Conservation (phyloP, 2,888 invertebrate species). For the Orchestes rusci region DNA sequence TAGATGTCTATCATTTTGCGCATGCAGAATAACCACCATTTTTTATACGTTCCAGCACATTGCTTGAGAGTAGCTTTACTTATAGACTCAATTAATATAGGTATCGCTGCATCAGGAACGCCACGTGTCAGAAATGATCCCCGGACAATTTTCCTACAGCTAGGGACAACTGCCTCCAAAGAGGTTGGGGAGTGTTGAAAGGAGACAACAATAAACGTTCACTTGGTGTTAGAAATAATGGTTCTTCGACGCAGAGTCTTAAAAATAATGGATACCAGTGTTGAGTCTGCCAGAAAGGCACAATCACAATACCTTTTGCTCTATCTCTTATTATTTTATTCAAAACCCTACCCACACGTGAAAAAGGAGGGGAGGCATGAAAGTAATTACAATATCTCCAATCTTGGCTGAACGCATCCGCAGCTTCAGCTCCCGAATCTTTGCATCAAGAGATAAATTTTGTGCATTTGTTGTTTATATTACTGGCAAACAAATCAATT, state of each 20-base stretch:
- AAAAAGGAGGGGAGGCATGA: neutral
- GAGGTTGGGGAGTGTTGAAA: conserved; percentile 7
- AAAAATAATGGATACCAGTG: conserved; percentile 1
- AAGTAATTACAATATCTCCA: neutral
- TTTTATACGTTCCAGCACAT: neutral
- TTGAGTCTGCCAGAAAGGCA: neutral
- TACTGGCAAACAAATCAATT: neutral
- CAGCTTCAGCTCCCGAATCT: neutral
- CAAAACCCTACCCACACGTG: neutral
- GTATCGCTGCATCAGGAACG: neutral
- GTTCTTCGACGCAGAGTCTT: neutral
- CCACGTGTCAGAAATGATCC: neutral
- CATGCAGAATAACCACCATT: neutral
- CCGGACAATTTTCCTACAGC: conserved; percentile 3
- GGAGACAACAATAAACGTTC: conserved; percentile 7
- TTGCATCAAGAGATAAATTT: neutral
- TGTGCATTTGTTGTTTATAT: neutral
- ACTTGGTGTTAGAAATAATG: neutral
- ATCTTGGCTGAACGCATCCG: neutral
- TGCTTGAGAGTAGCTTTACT: neutral
- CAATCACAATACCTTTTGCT: neutral
- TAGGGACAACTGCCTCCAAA: conserved; percentile 8
- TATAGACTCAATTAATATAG: neutral
- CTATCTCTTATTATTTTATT: conserved; percentile 1
- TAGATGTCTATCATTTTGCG: neutral